These are phyloP conservation scores for Lypha dubia DNA, from an alignment of 2,888 invertebrate genomes.

Conservation along the genomic window DNA sequence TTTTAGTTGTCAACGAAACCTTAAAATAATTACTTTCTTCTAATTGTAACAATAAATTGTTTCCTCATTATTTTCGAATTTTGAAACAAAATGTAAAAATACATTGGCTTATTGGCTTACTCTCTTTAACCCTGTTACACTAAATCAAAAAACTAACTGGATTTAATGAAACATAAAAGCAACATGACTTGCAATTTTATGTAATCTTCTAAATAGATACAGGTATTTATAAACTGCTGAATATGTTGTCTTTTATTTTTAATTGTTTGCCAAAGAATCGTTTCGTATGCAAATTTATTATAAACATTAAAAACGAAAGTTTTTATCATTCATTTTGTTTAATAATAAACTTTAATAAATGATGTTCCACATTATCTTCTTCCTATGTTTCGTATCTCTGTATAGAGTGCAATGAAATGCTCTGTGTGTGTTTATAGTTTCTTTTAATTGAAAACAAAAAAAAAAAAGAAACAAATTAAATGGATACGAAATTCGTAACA, in stretches of 20 bases:
- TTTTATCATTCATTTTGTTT: slow-evolving; percentile 27
- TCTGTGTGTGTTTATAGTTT: slow-evolving; percentile 7
- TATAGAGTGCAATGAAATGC: background rate
- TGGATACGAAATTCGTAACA: background rate
- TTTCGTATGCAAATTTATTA: slow-evolving; percentile 53
- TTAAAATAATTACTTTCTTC: too few relatives aligned
- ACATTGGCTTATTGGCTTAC: background rate
- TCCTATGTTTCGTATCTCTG: background rate
- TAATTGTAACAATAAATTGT: background rate
- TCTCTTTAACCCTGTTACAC: background rate
- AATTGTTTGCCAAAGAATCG: slow-evolving; percentile 24
- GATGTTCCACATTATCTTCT: slow-evolving; percentile 8
- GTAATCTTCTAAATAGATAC: slow-evolving; percentile 8
- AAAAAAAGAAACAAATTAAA: background rate
- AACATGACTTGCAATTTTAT: slow-evolving; percentile 4
- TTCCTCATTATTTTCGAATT: too few relatives aligned
- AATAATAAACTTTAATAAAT: slow-evolving; percentile 10
- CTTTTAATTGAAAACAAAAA: slow-evolving; percentile 21
- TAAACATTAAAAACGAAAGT: slow-evolving; percentile 54
- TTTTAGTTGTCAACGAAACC: background rate
- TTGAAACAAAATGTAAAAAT: background rate
- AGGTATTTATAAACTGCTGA: too few relatives aligned
- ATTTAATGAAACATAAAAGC: background rate
- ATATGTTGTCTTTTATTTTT: background rate
- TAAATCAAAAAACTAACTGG: background rate